Base-by-base conservation (phyloP, 2,797 vertebrate species). In the Poecilia wingei region DNA sequence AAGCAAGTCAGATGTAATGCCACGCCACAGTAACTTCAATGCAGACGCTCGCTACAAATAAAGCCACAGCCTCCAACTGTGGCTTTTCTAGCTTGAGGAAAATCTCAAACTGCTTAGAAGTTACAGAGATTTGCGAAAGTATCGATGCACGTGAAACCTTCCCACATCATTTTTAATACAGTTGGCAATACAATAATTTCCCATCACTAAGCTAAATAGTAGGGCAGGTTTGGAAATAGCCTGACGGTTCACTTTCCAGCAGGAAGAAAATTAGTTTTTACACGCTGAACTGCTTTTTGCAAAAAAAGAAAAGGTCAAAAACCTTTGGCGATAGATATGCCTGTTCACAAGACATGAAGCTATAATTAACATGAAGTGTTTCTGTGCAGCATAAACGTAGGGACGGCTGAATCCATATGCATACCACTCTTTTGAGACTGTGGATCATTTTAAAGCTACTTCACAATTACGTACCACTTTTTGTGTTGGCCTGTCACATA, bases 1-100 rank as follows among this genome's bases (percentile, higher is more conserved):
- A 82, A 79, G 51, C 41, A 47, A 0, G 0, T 61, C 76, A 77
- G 74, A 87, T 22, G n/a, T 59, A 59, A 78, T 36, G 74, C 77
- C 76, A 79, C n/a, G 4, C 77, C 64, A 75, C 45, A 59, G 46
- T 25, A 14, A 49, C 10, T 80, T 46, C 74, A n/a, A 69, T 13
- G 10, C 61, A 72, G 64, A 70, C 45, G 6, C 49, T 4, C 14
- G 33, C 61, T 46, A 39, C 73, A 55, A 81, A 70, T 45, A 46
- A 81, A 39, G 72, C 57, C 39, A n/a, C 47, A 4, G 10, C 80
- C 69, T 75, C 66, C 36, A 68, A 82, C 39, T 36, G 53, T 72
- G 25, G 49, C 78, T 59, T 57, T 74, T 70, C 74, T 20, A 74
- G 41, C 25, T 51, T n/a, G 47, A 43, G 66, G 39, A 69, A 69